Base-by-base conservation (phyloP, 2,113 vertebrate species). In the Anguilla japonica region DNA sequence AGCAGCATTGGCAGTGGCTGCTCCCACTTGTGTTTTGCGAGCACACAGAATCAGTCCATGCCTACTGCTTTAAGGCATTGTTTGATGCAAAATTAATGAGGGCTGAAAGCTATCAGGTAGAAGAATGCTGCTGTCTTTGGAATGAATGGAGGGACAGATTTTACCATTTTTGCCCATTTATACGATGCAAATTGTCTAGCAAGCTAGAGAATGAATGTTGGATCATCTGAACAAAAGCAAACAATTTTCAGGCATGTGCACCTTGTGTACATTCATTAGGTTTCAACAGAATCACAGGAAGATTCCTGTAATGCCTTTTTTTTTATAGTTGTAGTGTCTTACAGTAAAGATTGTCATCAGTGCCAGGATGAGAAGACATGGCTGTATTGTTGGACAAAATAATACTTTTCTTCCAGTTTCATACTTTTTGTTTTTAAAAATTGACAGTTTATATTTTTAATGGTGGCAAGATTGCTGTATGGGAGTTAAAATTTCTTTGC, bases 21-120 rank as follows among this genome's bases (percentile, higher is more conserved):
- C 22, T 75, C 67, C 26, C 9, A 34, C 67, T 63, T 29, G 67
- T 75, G 9, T 22, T 34, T 34, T 34, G 9, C 9, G 60, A 26
- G 18, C 60, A 14, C 50, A 14, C 7, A 14, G 50, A 53, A 53
- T 56, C 11, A 41, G 46, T 14, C 34, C 75, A 56, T 85, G 43
- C 46, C 34, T 34, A 2, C 46, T 82, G 41, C 56, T 86, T 43
- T 75, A 18, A 20, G 34, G 41, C 26, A 53, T 71, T 87, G 85
- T 67, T 75, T 6, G 60, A 67, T 79, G 20, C 50, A 78, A 13
- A 87, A 83, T 79, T 83, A 83, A 46, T 34, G 82, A 46, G 43
- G 60, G 43, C 82, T 43, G 29, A 60, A 67, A 87, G 60, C 81
- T 83, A 43, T 87, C 71, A 75, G 81, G 63, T 83, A 26, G 50